Evolutionary conservation across 2,888 invertebrate species (phyloP), one percentile per base, ranked within the genome.

Genomic region (Tricholauxania praeusta): DNA sequence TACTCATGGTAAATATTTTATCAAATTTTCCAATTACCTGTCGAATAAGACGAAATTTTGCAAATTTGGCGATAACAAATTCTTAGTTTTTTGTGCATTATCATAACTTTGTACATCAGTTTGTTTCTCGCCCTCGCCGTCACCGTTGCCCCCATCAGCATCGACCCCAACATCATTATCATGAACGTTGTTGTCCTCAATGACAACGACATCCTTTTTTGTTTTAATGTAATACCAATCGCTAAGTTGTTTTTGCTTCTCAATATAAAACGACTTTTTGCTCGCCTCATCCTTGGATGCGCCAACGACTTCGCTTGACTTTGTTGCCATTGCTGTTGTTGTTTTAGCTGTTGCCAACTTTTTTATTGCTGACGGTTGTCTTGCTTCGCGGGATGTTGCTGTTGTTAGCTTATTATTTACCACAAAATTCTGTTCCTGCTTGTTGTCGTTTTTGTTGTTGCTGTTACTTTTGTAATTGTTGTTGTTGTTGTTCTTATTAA

Each of bases 151-250:
- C 48, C 19, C 8, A 17, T 8, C 22, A 8, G 2, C 19, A 17
- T 49, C n/a, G 51, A 14, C 51, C 17, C 49, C 17, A 19, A 14
- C 12, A 17, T 64, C n/a, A 15, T 10, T 49, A 22, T 49, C 64
- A 28, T 12, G 51, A 22, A 22, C 12, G 19, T 12, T 51, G 17
- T 10, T 19, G 22, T 12, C 32, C 22, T 72, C 69, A 51, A 55
- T 70, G 3, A 47, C 51, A 28, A 65, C 39, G 47, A 51, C 72
- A 75, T 74, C 74, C 32, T 71, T 75, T 66, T 71, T 76, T n/a
- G 77, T 78, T 74, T 81, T 81, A 69, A 82, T 80, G 65, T 81
- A 81, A 76, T 81, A 80, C 81, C 82, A 81, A 74, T 81, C 80
- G 73, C 80, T 81, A n/a, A 81, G 76, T 72, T 80, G 76, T 73